These are phyloP conservation scores for Eristalis pertinax DNA, from an alignment of 2,888 invertebrate genomes.

Conservation along the genomic window DNA sequence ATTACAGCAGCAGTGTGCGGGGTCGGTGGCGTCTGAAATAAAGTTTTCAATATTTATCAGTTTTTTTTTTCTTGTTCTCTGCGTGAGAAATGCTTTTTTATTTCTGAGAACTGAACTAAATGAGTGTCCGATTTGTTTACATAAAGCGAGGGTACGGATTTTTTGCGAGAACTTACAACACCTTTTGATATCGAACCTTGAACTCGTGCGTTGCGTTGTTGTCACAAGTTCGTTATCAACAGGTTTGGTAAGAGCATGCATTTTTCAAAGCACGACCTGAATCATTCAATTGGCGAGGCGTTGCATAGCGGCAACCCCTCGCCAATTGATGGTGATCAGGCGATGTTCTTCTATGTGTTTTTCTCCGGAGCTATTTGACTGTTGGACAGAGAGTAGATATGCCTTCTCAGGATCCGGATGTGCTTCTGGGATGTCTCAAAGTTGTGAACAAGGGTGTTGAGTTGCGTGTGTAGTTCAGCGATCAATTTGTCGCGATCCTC, in stretches of 20 bases:
- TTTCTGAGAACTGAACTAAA: slow-evolving; percentile 29
- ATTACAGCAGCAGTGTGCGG: slow-evolving; percentile 18
- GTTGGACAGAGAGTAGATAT: slow-evolving; percentile 77
- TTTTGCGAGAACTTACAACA: slow-evolving; percentile 42
- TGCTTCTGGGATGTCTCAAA: slow-evolving; percentile 81
- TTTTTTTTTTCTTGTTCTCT: slow-evolving; percentile 13
- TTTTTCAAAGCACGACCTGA: background rate
- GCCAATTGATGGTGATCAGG: background rate
- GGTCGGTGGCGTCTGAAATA: slow-evolving; percentile 5
- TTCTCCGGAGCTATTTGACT: background rate
- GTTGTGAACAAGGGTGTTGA: slow-evolving; percentile 79
- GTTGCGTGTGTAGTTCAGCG: slow-evolving; percentile 78
- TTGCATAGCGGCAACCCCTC: background rate
- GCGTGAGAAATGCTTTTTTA: slow-evolving; percentile 43
- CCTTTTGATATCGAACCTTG: slow-evolving; percentile 50
- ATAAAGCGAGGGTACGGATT: slow-evolving; percentile 1
- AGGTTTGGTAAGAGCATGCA: slow-evolving; percentile 11
- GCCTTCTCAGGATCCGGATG: slow-evolving; percentile 78
- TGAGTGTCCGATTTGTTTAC: slow-evolving; percentile 27
- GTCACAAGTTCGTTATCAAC: slow-evolving; percentile 13
- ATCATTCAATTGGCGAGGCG: slow-evolving; percentile 4
- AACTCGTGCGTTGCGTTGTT: slow-evolving; percentile 4
- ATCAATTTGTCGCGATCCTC: slow-evolving; percentile 80
- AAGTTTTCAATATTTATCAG: slow-evolving; percentile 5
- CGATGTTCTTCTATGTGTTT: background rate